Evolutionary conservation across 2,797 vertebrate genomes (phyloP).

Genomic region (Galagoides demidoff): DNA sequence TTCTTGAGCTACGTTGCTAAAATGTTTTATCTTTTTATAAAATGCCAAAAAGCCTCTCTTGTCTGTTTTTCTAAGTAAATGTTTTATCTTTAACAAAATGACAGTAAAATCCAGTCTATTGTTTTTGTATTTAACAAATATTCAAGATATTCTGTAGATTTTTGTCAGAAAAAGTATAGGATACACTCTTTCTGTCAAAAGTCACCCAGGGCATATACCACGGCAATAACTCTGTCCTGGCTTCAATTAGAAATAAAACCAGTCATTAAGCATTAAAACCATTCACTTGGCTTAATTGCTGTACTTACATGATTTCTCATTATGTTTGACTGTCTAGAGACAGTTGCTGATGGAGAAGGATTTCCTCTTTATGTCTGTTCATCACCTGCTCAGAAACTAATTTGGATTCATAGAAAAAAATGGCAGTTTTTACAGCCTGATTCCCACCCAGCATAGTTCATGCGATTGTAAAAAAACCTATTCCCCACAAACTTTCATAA

Average conservation of each 20-base stretch:
- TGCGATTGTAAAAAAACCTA: neutral
- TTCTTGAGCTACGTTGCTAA: neutral
- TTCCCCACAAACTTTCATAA: neutral
- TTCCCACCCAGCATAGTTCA: neutral
- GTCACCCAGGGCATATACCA: neutral
- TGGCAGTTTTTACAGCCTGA: neutral
- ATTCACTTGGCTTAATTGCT: slow-evolving; percentile 71
- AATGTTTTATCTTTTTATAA: neutral
- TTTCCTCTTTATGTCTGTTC: slow-evolving; percentile 60
- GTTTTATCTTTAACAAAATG: neutral
- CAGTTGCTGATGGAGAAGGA: slow-evolving; percentile 68
- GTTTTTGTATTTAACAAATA: neutral
- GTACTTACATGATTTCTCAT: slow-evolving; percentile 75
- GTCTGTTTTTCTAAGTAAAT: neutral
- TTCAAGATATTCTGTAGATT: neutral
- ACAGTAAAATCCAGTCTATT: neutral
- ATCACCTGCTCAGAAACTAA: slow-evolving; percentile 71
- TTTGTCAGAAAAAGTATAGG: neutral
- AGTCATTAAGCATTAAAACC: slow-evolving; percentile 75
- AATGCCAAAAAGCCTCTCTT: neutral
- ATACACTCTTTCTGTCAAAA: neutral
- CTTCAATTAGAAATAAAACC: slow-evolving; percentile 74
- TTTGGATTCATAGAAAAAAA: slow-evolving; percentile 51
- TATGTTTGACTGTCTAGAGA: slow-evolving; percentile 68
- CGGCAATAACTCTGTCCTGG: neutral